Conservation (phyloP, 2,113 vertebrate species). For the Laterallus jamaicensis region DNA sequence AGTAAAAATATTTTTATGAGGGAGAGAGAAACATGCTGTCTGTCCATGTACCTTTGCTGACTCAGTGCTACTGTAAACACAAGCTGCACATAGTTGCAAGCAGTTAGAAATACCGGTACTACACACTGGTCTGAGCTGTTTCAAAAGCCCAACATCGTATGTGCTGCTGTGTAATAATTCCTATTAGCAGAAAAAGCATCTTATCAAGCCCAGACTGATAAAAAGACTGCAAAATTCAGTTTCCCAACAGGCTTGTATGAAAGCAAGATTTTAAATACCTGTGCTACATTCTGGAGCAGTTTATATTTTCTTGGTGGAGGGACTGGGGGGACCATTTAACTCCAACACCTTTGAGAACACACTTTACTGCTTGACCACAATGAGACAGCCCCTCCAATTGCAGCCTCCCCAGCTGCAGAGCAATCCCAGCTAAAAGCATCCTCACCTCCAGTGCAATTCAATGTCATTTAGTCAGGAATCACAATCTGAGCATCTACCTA, state of each 20-base stretch:
- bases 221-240: background rate
- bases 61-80: background rate
- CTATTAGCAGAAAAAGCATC: background rate
- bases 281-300: background rate
- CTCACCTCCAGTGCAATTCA: background rate
- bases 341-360: fast-evolving
- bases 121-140: background rate
- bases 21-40: background rate
- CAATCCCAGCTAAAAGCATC: background rate
- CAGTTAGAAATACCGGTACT: background rate
- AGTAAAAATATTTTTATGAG: background rate
- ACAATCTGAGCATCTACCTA: background rate
- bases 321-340: background rate
- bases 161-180: background rate
- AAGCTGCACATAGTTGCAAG: background rate
- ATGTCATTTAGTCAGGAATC: background rate
- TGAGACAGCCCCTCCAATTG: background rate
- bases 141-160: background rate
- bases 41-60: background rate
- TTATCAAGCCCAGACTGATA: background rate
- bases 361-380: background rate
- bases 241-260: background rate
- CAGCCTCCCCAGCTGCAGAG: background rate
- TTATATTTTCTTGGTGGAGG: background rate
- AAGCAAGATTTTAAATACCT: background rate